phyloP scores from a whole-genome alignment of 2,888 invertebrate species.

The Anodontia alba region DNA sequence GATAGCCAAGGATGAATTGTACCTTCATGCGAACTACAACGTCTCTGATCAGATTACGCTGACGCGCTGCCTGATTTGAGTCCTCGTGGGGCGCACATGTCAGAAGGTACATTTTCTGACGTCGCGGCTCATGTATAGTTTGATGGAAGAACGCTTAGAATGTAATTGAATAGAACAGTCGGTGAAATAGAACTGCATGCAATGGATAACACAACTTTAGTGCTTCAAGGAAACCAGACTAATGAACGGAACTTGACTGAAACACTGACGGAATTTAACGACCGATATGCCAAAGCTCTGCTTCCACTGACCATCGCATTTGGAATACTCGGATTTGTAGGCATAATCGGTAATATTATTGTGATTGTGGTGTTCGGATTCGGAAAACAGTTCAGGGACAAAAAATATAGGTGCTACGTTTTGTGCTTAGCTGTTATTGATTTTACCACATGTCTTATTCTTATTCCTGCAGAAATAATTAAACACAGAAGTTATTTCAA shows the following conservation, averaged over 20 bases:
- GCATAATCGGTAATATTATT: slow-evolving; percentile 43
- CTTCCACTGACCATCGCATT: slow-evolving; percentile 49
- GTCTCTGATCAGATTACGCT: too few relatives aligned
- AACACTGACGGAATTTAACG: slow-evolving; percentile 31
- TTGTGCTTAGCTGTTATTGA: slow-evolving; percentile 49
- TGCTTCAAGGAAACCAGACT: neutral
- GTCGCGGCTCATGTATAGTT: too few relatives aligned
- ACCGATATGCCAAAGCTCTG: slow-evolving; percentile 44
- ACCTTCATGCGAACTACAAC: too few relatives aligned
- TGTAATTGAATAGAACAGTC: too few relatives aligned
- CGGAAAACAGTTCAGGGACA: slow-evolving; percentile 48
- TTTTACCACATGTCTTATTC: slow-evolving; percentile 46
- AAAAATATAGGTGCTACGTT: slow-evolving; percentile 52
- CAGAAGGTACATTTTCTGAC: too few relatives aligned
- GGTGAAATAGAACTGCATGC: too few relatives aligned
- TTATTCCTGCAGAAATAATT: slow-evolving; percentile 58
- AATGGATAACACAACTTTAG: neutral
- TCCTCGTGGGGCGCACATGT: too few relatives aligned
- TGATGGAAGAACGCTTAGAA: too few relatives aligned
- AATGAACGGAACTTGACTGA: neutral
- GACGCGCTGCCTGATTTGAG: too few relatives aligned
- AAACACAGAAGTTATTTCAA: slow-evolving; percentile 56
- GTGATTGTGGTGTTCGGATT: slow-evolving; percentile 53
- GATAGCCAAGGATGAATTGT: too few relatives aligned
- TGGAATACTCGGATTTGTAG: slow-evolving; percentile 44